These are phyloP conservation scores for Astreopora myriophthalma DNA, from an alignment of 64 coral and sea anemone species.

Conservation along the genomic window DNA sequence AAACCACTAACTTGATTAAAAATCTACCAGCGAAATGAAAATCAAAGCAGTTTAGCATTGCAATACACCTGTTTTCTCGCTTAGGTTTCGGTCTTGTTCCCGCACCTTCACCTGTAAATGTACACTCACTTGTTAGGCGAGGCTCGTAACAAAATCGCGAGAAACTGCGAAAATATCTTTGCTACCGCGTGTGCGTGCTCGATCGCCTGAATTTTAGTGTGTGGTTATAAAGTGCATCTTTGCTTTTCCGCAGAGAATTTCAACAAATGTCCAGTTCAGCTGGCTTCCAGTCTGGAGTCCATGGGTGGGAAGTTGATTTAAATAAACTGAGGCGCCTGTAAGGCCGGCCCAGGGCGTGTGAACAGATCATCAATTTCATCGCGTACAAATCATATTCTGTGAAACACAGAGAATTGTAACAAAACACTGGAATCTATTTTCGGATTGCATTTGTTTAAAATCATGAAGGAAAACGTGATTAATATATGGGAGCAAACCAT, in stretches of 20 bases:
- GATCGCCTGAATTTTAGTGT: background rate
- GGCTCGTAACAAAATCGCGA: background rate
- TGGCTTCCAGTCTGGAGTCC: background rate
- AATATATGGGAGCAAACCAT: background rate
- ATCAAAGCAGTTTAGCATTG: background rate
- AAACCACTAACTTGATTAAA: background rate
- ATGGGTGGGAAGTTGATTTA: background rate
- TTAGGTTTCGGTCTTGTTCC: background rate
- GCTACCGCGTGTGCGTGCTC: background rate
- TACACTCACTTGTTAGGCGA: background rate
- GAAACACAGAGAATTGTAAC: background rate
- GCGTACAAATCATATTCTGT: background rate
- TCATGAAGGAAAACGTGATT: background rate
- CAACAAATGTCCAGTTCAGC: background rate
- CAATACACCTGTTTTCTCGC: background rate
- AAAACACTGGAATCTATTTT: background rate
- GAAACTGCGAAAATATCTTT: background rate
- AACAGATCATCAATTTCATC: background rate
- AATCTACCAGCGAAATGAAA: background rate
- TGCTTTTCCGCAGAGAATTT: background rate
- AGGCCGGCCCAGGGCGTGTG: background rate
- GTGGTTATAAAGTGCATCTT: background rate
- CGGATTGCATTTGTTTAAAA: background rate
- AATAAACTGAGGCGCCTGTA: background rate
- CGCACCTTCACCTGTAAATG: background rate